A percentile compares a stretch with the other conserved stretches of the same genome.
Evolutionary conservation across 2,888 invertebrate species (phyloP).

Genomic region (Pteria penguin): DNA sequence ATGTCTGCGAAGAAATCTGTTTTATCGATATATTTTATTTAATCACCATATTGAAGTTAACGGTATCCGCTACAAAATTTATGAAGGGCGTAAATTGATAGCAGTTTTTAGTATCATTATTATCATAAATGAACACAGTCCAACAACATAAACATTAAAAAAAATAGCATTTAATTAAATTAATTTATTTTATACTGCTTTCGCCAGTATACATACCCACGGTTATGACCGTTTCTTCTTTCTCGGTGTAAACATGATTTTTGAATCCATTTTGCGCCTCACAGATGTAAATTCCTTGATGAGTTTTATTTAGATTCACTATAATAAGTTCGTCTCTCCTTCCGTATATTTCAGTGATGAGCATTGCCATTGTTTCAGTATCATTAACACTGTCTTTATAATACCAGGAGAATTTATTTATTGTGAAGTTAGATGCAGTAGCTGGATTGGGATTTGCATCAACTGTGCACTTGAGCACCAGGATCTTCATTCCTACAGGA

Average conservation of each 20-base stretch:
- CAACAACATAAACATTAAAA: too few relatives aligned
- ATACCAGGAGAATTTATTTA: constrained; percentile 9
- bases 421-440: not conserved
- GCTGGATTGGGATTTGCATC: constrained; percentile 28
- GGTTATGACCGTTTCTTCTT: not conserved
- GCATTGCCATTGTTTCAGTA: not conserved
- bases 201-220: too few relatives aligned
- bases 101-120: too few relatives aligned
- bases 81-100: too few relatives aligned
- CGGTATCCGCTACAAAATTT: too few relatives aligned
- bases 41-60: too few relatives aligned
- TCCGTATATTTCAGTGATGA: not conserved
- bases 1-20: too few relatives aligned
- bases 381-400: not conserved
- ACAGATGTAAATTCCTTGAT: constrained; percentile 32
- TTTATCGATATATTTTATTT: too few relatives aligned
- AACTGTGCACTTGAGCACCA: constrained; percentile 17
- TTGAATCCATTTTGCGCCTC: constrained; percentile 32
- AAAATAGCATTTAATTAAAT: too few relatives aligned
- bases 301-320: not conserved
- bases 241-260: constrained; percentile 12
- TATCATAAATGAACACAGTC: too few relatives aligned
- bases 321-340: not conserved
- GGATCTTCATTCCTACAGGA: constrained; percentile 8
- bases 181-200: too few relatives aligned